These are phyloP conservation scores for Platynereis dumerilii DNA, from an alignment of 2,888 invertebrate species.

Conservation along the genomic window DNA sequence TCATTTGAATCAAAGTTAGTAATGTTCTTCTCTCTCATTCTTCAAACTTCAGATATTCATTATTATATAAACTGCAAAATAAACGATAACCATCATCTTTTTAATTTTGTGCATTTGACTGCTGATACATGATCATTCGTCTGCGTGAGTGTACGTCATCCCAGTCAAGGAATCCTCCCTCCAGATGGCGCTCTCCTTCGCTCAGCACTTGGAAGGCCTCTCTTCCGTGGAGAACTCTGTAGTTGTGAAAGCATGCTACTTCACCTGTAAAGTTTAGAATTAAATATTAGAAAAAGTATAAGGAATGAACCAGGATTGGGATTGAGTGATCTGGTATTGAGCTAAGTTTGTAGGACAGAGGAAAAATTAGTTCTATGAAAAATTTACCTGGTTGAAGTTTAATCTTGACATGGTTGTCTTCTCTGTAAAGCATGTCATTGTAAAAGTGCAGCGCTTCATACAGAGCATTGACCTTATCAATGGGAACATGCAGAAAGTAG, in stretches of 20 bases:
- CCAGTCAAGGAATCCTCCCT: constrained; percentile 81
- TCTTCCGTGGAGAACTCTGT: constrained; percentile 76
- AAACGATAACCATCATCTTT: too few relatives aligned
- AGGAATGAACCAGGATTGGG: background rate
- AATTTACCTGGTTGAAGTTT: too few relatives aligned
- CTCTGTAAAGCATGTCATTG: constrained; percentile 68
- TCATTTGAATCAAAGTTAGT: too few relatives aligned
- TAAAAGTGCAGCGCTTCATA: constrained; percentile 75
- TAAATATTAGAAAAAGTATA: background rate
- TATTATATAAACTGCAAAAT: too few relatives aligned
- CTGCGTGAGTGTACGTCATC: constrained; percentile 76
- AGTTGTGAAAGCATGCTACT: constrained; percentile 77
- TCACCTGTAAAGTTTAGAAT: constrained; percentile 64
- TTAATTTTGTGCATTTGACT: too few relatives aligned
- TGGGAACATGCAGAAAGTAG: constrained; percentile 66
- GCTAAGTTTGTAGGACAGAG: too few relatives aligned
- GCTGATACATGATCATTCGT: constrained; percentile 29
- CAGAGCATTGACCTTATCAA: constrained; percentile 72
- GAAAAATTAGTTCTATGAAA: too few relatives aligned
- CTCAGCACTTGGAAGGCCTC: constrained; percentile 68
- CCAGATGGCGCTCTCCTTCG: constrained; percentile 68
- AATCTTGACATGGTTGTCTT: too few relatives aligned
- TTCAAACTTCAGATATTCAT: too few relatives aligned
- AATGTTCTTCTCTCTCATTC: too few relatives aligned
- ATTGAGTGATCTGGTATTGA: too few relatives aligned